These are phyloP conservation scores for Talpa occidentalis DNA, from an alignment of 2,113 vertebrate species.

Conservation along the genomic window DNA sequence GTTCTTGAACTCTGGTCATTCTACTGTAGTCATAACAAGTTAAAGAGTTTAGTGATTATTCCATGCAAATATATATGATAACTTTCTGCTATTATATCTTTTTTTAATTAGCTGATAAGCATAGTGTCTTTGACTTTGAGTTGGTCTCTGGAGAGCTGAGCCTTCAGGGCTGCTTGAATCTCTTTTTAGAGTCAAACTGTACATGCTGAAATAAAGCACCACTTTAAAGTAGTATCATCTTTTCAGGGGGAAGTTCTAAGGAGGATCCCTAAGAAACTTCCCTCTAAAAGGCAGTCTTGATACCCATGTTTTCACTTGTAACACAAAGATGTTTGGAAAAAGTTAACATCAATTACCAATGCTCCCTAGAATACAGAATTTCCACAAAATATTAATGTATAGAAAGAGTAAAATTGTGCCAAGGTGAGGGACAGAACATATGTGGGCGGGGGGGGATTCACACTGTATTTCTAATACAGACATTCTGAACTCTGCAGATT, in stretches of 20 bases:
- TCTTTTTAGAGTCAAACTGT: neutral
- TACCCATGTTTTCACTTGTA: neutral
- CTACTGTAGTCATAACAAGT: neutral
- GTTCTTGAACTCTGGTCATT: neutral
- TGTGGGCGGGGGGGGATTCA: no score
- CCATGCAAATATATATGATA: neutral
- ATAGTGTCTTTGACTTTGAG: neutral
- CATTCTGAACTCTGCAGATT: neutral
- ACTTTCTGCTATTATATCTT: neutral
- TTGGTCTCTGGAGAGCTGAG: neutral
- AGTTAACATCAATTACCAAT: neutral
- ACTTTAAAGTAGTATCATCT: neutral
- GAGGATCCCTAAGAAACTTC: neutral
- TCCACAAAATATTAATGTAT: neutral
- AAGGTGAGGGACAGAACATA: neutral
- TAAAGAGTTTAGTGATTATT: conserved; percentile 33
- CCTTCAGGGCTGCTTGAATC: neutral
- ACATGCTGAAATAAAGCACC: conserved; percentile 17
- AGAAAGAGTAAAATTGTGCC: neutral
- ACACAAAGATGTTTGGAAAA: conserved; percentile 1
- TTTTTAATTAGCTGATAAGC: neutral
- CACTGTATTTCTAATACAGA: neutral
- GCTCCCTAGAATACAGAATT: neutral
- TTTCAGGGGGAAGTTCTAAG: neutral
- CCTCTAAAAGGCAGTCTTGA: neutral